Evolutionary conservation across 1,140 invertebrate species (phyloP).

Genomic region (Ostrea denselamellosa): DNA sequence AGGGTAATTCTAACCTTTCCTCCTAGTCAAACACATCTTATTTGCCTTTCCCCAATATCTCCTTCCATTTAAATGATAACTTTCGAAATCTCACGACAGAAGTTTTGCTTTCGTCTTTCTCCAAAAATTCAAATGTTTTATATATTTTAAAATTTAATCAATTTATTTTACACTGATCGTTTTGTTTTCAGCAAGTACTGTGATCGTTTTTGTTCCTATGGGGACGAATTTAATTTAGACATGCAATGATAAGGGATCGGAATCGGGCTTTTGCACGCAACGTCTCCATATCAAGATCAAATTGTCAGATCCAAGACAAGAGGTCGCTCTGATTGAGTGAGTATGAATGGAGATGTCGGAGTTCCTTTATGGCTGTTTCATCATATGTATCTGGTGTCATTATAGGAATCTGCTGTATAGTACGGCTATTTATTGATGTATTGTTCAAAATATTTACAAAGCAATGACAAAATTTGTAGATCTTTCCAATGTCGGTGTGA

Average conservation of each 20-base stretch:
- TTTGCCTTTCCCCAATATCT: neutral
- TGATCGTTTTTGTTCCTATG: neutral
- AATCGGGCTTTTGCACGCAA: neutral
- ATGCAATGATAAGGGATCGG: constrained; percentile 3
- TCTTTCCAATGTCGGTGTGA: neutral
- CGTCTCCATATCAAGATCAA: constrained; percentile 5
- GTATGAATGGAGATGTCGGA: neutral
- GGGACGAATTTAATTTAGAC: neutral
- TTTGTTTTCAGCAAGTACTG: neutral
- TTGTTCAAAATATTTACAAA: neutral
- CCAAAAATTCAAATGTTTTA: neutral
- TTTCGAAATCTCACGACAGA: neutral
- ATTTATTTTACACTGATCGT: neutral
- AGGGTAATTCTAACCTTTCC: neutral
- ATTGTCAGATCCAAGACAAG: constrained; percentile 9
- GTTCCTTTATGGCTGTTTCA: neutral
- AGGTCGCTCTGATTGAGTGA: constrained; percentile 3
- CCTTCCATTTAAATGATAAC: neutral
- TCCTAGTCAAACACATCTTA: neutral
- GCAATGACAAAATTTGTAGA: neutral
- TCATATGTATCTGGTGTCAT: constrained; percentile 1
- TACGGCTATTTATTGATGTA: neutral
- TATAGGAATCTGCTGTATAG: neutral
- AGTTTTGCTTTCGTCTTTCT: neutral
- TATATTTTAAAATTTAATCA: neutral